Conservation (phyloP, 35 echinoderm and acorn worm species). For the Antedon bifida region DNA sequence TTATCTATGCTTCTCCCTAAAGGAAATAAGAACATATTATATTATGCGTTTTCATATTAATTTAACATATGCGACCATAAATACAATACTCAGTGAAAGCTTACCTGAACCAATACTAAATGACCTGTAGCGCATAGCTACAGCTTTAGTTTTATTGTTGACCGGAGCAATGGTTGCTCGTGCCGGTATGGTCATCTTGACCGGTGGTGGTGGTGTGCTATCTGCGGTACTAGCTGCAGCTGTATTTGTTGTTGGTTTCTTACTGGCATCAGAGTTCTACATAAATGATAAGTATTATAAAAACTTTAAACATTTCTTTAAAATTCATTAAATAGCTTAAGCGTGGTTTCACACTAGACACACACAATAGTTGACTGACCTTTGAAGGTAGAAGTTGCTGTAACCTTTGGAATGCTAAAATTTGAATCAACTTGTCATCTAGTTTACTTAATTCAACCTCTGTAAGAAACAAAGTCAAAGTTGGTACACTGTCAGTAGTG, state of each 20-base stretch:
- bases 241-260: not conserved
- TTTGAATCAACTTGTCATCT: constrained; percentile 74
- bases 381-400: constrained; percentile 86
- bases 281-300: too few relatives aligned
- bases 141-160: constrained; percentile 9
- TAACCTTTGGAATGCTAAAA: constrained; percentile 87
- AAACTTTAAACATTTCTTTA: too few relatives aligned
- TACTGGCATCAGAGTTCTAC: not conserved
- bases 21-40: too few relatives aligned
- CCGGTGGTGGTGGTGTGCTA: not conserved
- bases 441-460: constrained; percentile 78
- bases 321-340: too few relatives aligned
- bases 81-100: too few relatives aligned
- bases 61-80: too few relatives aligned
- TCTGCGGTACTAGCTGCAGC: not conserved
- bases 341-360: too few relatives aligned
- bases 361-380: constrained; percentile 16
- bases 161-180: constrained; percentile 56
- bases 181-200: constrained; percentile 14
- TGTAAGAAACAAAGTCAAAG: constrained; percentile 23
- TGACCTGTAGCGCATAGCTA: constrained; percentile 49
- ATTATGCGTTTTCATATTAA: too few relatives aligned
- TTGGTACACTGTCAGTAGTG: not conserved
- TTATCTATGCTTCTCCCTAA: too few relatives aligned
- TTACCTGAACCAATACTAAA: constrained; percentile 55